These are phyloP conservation scores for Onychomys leucogaster DNA, from an alignment of 2,797 vertebrate genomes.

Conservation along the genomic window DNA sequence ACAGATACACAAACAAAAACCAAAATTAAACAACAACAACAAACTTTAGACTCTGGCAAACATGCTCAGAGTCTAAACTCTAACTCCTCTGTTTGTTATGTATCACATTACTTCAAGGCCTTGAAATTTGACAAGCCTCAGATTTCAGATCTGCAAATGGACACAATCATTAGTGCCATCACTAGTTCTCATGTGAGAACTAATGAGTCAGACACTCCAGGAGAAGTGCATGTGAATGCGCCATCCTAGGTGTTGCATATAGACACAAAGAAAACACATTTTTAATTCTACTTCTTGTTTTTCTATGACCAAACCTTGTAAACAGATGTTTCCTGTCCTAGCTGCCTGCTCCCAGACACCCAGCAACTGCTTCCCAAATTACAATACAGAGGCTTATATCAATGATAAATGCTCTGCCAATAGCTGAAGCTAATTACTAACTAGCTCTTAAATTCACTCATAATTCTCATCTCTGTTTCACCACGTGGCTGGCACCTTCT, in stretches of 20 bases:
- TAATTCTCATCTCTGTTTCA: too few species aligned
- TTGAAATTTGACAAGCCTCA: background rate
- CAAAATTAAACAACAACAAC: background rate
- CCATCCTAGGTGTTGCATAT: background rate
- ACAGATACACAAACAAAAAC: background rate
- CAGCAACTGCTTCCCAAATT: too few species aligned
- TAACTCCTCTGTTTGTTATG: background rate
- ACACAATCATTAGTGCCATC: background rate
- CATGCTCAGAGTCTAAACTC: background rate
- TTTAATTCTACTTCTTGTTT: background rate
- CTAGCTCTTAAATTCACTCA: too few species aligned
- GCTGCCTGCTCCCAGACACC: too few species aligned
- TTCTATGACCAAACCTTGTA: too few species aligned
- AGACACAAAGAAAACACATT: background rate
- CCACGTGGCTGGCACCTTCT: too few species aligned
- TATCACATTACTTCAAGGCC: background rate
- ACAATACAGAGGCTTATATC: too few species aligned
- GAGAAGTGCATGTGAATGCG: background rate
- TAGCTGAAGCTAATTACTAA: too few species aligned
- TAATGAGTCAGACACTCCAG: too few species aligned
- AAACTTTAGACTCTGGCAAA: background rate
- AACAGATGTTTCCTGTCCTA: too few species aligned
- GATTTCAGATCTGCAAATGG: background rate
- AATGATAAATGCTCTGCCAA: too few species aligned
- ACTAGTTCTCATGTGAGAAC: background rate